phyloP scores from a whole-genome alignment of 2,888 invertebrate genomes.

The Rugalucina vietnamica region DNA sequence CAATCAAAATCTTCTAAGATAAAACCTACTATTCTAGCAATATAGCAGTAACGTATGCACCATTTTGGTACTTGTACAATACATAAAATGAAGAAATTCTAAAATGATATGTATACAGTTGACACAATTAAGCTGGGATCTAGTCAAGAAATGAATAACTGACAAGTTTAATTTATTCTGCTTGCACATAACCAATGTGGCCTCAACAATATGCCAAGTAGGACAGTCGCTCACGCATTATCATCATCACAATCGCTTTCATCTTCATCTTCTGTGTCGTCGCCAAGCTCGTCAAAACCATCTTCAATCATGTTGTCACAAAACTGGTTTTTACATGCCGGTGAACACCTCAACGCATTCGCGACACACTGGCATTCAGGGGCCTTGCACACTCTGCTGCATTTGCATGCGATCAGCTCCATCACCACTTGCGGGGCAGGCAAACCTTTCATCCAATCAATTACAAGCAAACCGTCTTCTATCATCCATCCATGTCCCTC shows the following conservation, averaged over 20 bases:
- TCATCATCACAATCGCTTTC: no score
- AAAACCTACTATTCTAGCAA: background rate
- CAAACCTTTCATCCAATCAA: conserved; percentile 39
- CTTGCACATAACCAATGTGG: background rate
- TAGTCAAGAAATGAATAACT: background rate
- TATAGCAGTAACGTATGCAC: background rate
- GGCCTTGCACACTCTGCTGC: background rate
- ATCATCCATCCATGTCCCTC: conserved; percentile 28
- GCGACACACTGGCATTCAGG: conserved; percentile 10
- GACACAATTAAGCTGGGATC: background rate
- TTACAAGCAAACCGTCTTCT: conserved; percentile 2
- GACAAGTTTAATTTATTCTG: background rate
- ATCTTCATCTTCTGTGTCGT: conserved; percentile 2
- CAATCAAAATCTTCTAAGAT: background rate
- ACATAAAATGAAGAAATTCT: background rate
- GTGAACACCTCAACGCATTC: conserved; percentile 8
- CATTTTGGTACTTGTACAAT: background rate
- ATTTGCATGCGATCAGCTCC: conserved; percentile 11
- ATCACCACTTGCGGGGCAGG: conserved; percentile 2
- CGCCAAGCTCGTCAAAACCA: background rate
- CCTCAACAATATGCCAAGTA: background rate
- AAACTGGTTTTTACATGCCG: background rate
- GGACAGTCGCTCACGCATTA: background rate
- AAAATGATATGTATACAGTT: background rate
- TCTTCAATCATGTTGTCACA: conserved; percentile 12